Conservation (phyloP, 2,113 vertebrate species). For the Clarias gariepinus region DNA sequence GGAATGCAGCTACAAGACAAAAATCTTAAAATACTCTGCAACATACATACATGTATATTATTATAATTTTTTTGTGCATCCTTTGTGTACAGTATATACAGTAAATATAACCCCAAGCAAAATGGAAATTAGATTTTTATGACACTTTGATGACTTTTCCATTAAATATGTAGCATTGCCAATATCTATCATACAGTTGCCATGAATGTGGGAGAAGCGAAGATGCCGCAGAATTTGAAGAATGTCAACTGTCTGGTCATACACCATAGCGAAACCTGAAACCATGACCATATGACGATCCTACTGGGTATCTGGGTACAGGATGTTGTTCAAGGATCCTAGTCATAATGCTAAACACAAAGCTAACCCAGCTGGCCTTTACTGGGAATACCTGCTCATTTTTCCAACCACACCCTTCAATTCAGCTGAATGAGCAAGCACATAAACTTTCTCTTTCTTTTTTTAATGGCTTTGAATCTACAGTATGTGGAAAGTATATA, state of each 20-base stretch:
- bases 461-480: too few species aligned
- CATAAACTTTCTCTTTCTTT: background rate
- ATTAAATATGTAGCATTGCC: background rate
- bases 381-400: background rate
- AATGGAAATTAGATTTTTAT: background rate
- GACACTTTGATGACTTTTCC: background rate
- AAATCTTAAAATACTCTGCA: background rate
- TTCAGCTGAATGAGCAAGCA: background rate
- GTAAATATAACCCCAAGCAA: background rate
- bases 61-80: background rate
- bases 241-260: background rate
- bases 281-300: background rate
- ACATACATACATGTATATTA: background rate
- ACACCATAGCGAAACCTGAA: background rate
- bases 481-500: too few species aligned
- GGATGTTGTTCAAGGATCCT: background rate
- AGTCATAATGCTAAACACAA: background rate
- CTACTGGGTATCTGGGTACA: background rate
- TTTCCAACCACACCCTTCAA: background rate
- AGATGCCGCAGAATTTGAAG: background rate
- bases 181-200: background rate
- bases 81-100: background rate
- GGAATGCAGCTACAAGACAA: background rate
- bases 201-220: background rate
- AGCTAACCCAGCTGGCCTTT: background rate